Evolutionary conservation across 1,140 invertebrate species (phyloP).

Genomic region (Argopecten irradians): DNA sequence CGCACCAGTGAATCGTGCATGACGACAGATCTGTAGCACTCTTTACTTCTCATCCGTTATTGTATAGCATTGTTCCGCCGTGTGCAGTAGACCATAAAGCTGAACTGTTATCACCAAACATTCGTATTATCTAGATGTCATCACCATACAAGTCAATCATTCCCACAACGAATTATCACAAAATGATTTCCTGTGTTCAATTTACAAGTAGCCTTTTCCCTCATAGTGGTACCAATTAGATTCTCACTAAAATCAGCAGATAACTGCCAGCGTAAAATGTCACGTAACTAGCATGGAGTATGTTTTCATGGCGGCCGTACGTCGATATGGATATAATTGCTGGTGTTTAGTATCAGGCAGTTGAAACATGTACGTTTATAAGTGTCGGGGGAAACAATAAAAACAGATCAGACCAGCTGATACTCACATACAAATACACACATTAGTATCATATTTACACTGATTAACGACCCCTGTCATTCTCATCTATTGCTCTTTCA

Average conservation of each 20-base stretch:
- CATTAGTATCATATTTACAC: not conserved
- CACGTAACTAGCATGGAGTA: not conserved
- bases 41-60: not conserved
- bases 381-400: not conserved
- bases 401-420: not conserved
- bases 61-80: not conserved
- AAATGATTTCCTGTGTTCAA: slow-evolving; percentile 5
- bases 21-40: not conserved
- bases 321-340: not conserved
- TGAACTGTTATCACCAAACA: not conserved
- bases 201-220: not conserved
- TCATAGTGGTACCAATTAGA: not conserved
- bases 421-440: not conserved
- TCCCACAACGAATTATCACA: not conserved
- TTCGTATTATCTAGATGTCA: slow-evolving; percentile 14
- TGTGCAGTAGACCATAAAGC: not conserved
- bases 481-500: not conserved
- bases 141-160: not conserved
- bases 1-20: not conserved
- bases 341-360: not conserved
- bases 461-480: too few relatives aligned
- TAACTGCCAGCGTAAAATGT: not conserved
- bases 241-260: not conserved
- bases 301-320: not conserved
- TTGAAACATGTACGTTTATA: not conserved